Evolutionary conservation across 2,113 vertebrate species (phyloP), one percentile per base, ranked within the genome.

Genomic region (Phycodurus eques): DNA sequence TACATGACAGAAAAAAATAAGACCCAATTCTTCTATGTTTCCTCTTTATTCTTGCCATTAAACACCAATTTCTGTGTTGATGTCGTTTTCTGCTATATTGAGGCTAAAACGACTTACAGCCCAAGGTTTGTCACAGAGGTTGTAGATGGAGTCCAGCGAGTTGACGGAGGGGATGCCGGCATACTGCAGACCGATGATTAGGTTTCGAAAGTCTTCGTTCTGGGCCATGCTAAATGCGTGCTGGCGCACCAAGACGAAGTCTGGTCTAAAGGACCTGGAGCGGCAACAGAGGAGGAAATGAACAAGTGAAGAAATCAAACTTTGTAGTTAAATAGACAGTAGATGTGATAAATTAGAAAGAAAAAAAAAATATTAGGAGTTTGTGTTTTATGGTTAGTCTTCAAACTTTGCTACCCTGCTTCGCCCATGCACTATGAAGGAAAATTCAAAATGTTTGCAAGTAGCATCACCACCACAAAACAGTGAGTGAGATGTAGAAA

Each of bases 61-160:
- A 35, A 66, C 20, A 0, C 6, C 11, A 15, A 13, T 60, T 60
- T 60, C 2, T 60, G 7, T 53, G 7, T 33, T 60, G 63, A 20
- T 64, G 60, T 64, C 4, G 13, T 35, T 64, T n/a, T n/a, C 33
- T 66, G 22, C 13, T 44, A 35, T 8, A 67, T 33, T 35, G 0
- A 54, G 68, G n/a, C 4, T 54, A 61, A 35, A 35, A 27, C 20
- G 20, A 33, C 87, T 88, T 78, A 99, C 98, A 90, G 98, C 97
- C 98, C 97, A 99, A 0, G 98, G 98, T 80, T 99, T 99, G 92
- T 99, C 98, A 11, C 96, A 98, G 80, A 99, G 97, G 91, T 96
- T 99, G 87, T 95, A 99, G 88, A 98, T 96, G 44, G 97, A 96
- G 70, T 98, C 94, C 83, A 99, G 91, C 2, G 96, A 96, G 91